These are phyloP conservation scores for Didymodactylos carnosus DNA, from an alignment of 2,888 invertebrate genomes.

Conservation along the genomic window DNA sequence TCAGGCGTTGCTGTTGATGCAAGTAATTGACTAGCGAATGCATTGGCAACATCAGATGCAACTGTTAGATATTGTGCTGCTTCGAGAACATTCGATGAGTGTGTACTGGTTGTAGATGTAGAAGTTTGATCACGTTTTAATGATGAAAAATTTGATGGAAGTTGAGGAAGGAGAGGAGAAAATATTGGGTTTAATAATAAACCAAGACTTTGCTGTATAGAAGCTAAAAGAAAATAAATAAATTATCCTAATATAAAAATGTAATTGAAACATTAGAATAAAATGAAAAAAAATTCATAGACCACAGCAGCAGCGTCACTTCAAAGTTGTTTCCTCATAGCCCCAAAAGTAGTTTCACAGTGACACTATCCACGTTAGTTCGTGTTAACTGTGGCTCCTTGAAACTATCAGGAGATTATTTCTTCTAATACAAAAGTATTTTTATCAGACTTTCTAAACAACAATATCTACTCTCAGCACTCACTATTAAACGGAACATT, in stretches of 20 bases:
- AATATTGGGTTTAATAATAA: not conserved
- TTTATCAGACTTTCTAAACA: too few relatives aligned
- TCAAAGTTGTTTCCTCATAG: too few relatives aligned
- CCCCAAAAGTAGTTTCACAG: too few relatives aligned
- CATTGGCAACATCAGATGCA: not conserved
- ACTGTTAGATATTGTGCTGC: not conserved
- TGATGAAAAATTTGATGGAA: not conserved
- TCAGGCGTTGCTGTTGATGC: not conserved
- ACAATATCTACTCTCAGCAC: too few relatives aligned
- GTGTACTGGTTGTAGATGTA: not conserved
- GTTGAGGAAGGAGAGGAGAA: not conserved
- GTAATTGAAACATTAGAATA: too few relatives aligned
- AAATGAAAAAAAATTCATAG: too few relatives aligned
- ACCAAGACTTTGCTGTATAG: not conserved
- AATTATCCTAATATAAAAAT: not conserved
- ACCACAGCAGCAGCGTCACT: too few relatives aligned
- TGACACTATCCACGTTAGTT: too few relatives aligned
- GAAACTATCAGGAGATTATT: too few relatives aligned
- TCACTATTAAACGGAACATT: not conserved
- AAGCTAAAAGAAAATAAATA: not conserved
- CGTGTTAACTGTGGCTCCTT: too few relatives aligned
- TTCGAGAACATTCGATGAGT: not conserved
- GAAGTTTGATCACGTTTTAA: not conserved
- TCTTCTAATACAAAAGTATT: too few relatives aligned
- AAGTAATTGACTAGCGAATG: not conserved